Conservation (phyloP, 1,140 invertebrate genomes). For the Oppia nitens region DNA sequence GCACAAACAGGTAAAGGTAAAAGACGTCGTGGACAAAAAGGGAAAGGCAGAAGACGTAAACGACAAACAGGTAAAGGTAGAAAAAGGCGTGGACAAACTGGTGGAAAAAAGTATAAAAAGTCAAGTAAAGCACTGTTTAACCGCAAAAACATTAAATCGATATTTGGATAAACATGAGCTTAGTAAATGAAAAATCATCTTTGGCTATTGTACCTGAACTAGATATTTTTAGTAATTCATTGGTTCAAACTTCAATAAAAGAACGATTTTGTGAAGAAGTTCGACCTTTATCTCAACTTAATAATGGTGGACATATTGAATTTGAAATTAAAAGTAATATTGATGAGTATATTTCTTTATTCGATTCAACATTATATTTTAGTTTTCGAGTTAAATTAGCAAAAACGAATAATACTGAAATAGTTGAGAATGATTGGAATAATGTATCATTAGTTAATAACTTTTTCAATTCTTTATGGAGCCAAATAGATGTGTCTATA, state of each 20-base stretch:
- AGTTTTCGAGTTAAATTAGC: constrained; percentile 23
- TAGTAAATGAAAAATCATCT: not conserved
- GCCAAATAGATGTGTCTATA: constrained; percentile 28
- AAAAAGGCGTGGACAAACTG: too few relatives aligned
- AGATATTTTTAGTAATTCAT: constrained; percentile 30
- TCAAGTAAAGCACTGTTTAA: not conserved
- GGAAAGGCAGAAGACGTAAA: not conserved
- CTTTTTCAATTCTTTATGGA: constrained; percentile 30
- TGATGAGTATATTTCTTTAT: constrained; percentile 28
- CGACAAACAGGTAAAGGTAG: too few relatives aligned
- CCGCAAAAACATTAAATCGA: not conserved
- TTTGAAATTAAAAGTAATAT: constrained; percentile 27
- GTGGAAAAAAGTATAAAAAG: not conserved
- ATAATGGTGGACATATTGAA: constrained; percentile 27
- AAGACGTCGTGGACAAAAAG: not conserved
- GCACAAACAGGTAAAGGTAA: not conserved
- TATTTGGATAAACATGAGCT: constrained; percentile 6
- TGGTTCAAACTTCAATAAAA: constrained; percentile 30
- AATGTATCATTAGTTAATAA: constrained; percentile 26
- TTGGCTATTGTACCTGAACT: constrained; percentile 24
- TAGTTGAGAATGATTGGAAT: constrained; percentile 14
- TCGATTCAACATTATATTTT: constrained; percentile 27
- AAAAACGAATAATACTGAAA: constrained; percentile 16
- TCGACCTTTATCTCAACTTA: constrained; percentile 28
- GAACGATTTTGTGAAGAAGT: constrained; percentile 25